Base-by-base conservation (phyloP, 2,113 vertebrate species). In the Galbula dea region DNA sequence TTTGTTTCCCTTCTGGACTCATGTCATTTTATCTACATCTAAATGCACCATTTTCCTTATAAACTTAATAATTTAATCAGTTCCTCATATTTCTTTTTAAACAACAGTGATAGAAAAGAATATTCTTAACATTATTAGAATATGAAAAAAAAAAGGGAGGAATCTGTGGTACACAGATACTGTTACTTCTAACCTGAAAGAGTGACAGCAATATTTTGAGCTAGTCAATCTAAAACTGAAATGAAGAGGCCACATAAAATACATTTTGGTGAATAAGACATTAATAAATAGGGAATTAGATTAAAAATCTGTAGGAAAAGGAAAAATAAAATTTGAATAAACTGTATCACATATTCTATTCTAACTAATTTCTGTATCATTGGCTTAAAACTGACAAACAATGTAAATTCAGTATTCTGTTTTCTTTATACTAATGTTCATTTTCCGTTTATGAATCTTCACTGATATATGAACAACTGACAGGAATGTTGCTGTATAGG, bases 121-220 rank as follows among this genome's bases (percentile, higher is more conserved):
- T 48, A 36, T 27, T 49, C 16, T 54, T 6, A 66, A 61, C 9
- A 11, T 26, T 9, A 54, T 54, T 55, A 37, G 4, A 51, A 17
- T 57, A 68, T 26, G 6, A n/a, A n/a, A n/a, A 63, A 59, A 52
- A 80, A 67, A 39, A 7, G 2, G 1, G 10, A 32, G 6, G 4
- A 77, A 66, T 66, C 19, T 51, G 7, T 37, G 24, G 21, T 54
- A 54, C 12, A 1, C 7, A n/a, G 3, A 15, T 69, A 8, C 30
- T 54, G 16, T 39, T 81, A 22, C 8, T 45, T 16, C 3, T 84
- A 81, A 74, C 7, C 5, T 55, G 20, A 67, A 24, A 87, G 26
- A 69, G 3, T 24, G 30, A 23, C 16, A 30, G 10, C 0, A 1
- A 2, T 81, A 29, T n/a, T 41, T 43, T 83, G 21, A 73, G 18